phyloP scores from a whole-genome alignment of 2,113 vertebrate species.

The Eulemur rufifrons region DNA sequence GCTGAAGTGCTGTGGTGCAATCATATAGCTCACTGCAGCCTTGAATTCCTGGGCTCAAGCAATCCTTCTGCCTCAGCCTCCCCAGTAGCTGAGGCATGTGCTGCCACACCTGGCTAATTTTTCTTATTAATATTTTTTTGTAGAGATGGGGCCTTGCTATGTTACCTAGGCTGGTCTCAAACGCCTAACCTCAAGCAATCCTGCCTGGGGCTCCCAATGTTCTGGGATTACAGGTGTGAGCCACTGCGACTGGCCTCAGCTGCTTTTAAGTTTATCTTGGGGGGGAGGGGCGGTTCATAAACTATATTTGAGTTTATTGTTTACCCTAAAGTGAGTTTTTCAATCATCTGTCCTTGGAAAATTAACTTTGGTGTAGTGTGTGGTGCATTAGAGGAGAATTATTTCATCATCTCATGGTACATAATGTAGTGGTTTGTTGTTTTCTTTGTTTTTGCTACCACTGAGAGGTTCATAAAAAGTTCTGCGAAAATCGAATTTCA shows the following conservation, averaged over 20 bases:
- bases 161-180: too few relatives aligned
- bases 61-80: too few relatives aligned
- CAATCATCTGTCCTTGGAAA: background rate
- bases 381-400: background rate
- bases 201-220: too few relatives aligned
- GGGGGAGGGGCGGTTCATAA: background rate
- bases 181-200: too few relatives aligned
- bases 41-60: too few relatives aligned
- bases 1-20: too few relatives aligned
- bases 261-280: background rate
- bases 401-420: background rate
- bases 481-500: background rate
- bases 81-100: too few relatives aligned
- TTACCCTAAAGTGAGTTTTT: slow-evolving; percentile 25
- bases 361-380: background rate
- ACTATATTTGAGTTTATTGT: slow-evolving; percentile 17
- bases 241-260: background rate
- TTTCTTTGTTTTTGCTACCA: background rate
- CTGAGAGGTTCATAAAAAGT: background rate
- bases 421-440: background rate
- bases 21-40: too few relatives aligned
- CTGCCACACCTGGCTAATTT: too few relatives aligned
- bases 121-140: too few relatives aligned
- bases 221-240: too few relatives aligned
- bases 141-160: too few relatives aligned